Percentiles rank a stretch among this genome's conserved stretches.
These are phyloP conservation scores for Leptothorax acervorum DNA, from an alignment of 2,888 invertebrate species.

Conservation along the genomic window DNA sequence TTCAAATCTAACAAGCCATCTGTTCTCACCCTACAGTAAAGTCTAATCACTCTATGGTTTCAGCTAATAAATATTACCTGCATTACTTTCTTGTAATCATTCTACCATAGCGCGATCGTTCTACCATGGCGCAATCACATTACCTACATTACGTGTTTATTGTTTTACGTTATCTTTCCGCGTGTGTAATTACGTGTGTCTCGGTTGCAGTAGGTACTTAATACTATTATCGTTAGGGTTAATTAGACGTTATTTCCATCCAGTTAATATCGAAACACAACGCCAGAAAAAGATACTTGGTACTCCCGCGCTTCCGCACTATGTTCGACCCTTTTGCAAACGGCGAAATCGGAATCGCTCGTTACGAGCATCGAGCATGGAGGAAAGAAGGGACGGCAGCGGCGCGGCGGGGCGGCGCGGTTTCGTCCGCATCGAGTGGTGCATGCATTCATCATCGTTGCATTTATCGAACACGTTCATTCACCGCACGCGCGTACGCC, in stretches of 20 bases:
- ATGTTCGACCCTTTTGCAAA: constrained; percentile 12
- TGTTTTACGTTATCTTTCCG: not conserved
- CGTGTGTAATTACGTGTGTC: not conserved
- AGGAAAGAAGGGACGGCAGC: no score
- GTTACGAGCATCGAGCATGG: constrained; percentile 19
- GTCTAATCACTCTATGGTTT: not conserved
- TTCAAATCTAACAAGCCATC: not conserved
- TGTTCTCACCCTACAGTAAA: not conserved
- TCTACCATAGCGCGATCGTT: not conserved
- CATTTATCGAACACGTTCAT: constrained; percentile 44
- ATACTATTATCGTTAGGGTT: not conserved
- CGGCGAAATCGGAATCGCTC: constrained; percentile 28
- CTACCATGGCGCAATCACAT: not conserved
- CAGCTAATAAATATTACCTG: not conserved
- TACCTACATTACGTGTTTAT: not conserved
- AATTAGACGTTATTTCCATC: constrained; percentile 53
- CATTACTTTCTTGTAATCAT: not conserved
- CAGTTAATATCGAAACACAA: not conserved
- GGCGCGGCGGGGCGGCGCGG: no score
- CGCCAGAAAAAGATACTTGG: constrained; percentile 6
- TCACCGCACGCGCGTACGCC: constrained; percentile 13
- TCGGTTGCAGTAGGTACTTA: not conserved
- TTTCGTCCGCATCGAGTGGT: constrained; percentile 17
- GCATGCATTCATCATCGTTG: constrained; percentile 35
- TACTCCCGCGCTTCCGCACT: not conserved